phyloP scores from a whole-genome alignment of 2,888 invertebrate species.

The Philopedon plagiatum region DNA sequence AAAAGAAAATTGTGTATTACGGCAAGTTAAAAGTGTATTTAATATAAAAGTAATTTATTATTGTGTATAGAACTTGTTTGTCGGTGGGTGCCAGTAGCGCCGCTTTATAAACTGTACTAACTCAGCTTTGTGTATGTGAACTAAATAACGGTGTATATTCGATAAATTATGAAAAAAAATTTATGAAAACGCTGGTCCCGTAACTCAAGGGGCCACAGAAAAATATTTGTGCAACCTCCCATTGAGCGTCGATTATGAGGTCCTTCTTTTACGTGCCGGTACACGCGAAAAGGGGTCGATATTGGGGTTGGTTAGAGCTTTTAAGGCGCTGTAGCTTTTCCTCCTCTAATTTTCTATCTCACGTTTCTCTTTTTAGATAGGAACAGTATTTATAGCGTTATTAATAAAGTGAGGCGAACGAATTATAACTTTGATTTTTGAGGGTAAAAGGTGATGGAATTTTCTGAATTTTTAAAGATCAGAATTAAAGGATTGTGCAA shows the following conservation, averaged over 20 bases:
- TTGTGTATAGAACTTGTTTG: slow-evolving; percentile 43
- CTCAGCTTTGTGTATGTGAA: slow-evolving; percentile 47
- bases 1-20: slow-evolving; percentile 34
- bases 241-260: background rate
- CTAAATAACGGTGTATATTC: slow-evolving; percentile 43
- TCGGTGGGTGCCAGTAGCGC: slow-evolving; percentile 25
- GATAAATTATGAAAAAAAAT: slow-evolving; percentile 23
- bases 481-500: no score
- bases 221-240: slow-evolving; percentile 3
- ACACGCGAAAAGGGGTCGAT: background rate
- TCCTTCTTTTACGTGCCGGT: background rate
- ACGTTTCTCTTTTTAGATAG: slow-evolving; percentile 37
- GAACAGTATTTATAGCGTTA: slow-evolving; percentile 28
- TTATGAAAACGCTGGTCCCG: slow-evolving; percentile 22
- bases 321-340: slow-evolving; percentile 37
- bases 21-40: slow-evolving; percentile 43
- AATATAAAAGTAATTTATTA: slow-evolving; percentile 46
- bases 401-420: slow-evolving; percentile 28
- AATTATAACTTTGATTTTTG: background rate
- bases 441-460: background rate
- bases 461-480: background rate
- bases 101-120: slow-evolving; percentile 40
- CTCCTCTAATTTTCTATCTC: slow-evolving; percentile 42
- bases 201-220: slow-evolving; percentile 2
- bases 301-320: slow-evolving; percentile 26